Evolutionary conservation across 2,888 invertebrate genomes (phyloP), one percentile per base, ranked within the genome.

Genomic region (Torymus auratus): DNA sequence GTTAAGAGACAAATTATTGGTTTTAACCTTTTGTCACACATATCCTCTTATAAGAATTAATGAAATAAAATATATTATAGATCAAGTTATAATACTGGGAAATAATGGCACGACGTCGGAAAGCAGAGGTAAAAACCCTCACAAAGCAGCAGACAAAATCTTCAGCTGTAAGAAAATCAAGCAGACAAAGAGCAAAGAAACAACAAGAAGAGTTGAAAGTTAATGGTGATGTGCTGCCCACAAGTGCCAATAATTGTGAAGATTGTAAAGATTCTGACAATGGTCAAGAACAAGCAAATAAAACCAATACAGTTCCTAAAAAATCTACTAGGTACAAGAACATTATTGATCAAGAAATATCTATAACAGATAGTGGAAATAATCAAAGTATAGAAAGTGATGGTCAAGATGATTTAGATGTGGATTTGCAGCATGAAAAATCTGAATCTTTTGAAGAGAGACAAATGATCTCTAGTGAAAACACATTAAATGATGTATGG

Each of bases 101-200:
- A 75, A 65, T 53, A 15, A 90, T 90, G 90, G 90, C 88, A 82
- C 88, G 90, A 69, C 88, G 86, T 53, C 87, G 88, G 64, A 90
- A 90, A 85, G 86, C 82, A 53, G 89, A 90, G 79, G 84, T n/a
- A 89, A 88, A 82, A 69, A 41, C 87, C 62, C 73, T 87, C 3
- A 84, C 84, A 15, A 89, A 89, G 70, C 84, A 86, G 20, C 83
- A 87, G 13, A 75, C 85, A 52, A 87, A 87, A 75, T 56, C 78
- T 81, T 76, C 85, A 56, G 88, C 89, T 13, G 88, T 90, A 14
- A 84, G 91, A 53, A 91, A 91, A 71, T 91, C 91, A 1, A 89
- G 85, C 73, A 85, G 91, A 65, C 91, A 91, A 81, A 89, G 89
- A 84, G 90, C 90, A 2, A 88, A 88, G 58, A 91, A 90, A 55